These are phyloP conservation scores for Exaiptasia diaphana DNA, from an alignment of 64 coral and sea anemone genomes.

Conservation along the genomic window DNA sequence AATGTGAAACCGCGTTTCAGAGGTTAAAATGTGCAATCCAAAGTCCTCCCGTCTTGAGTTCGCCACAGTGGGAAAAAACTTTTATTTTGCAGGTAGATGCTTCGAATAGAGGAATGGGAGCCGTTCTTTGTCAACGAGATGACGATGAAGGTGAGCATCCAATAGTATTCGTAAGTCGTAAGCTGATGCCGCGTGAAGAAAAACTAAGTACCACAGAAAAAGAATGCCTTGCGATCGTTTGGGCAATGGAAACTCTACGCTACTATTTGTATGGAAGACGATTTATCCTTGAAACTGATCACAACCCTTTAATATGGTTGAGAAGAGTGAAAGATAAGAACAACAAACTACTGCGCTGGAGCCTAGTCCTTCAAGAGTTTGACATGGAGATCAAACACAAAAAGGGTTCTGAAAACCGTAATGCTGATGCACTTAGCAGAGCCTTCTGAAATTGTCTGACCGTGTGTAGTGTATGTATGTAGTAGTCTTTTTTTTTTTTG, in stretches of 20 bases:
- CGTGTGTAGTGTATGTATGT: no score
- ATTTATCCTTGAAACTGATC: slow-evolving; percentile 28
- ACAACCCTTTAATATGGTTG: slow-evolving; percentile 5
- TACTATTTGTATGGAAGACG: slow-evolving; percentile 5
- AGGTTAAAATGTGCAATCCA: neutral
- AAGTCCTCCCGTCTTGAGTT: neutral
- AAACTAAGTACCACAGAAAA: slow-evolving; percentile 8
- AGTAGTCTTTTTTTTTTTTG: no score
- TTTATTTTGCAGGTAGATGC: slow-evolving; percentile 33
- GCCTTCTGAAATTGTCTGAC: no score
- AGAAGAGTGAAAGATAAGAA: neutral
- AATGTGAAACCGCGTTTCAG: slow-evolving; percentile 13
- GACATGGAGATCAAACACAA: neutral
- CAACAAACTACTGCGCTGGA: neutral
- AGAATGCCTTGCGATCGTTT: slow-evolving; percentile 23
- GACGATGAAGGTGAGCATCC: neutral
- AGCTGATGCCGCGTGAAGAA: neutral
- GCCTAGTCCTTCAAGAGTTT: neutral
- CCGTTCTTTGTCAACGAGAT: neutral
- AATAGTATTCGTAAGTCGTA: slow-evolving; percentile 11
- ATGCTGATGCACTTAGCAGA: slow-evolving; percentile 13
- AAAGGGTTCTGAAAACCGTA: slow-evolving; percentile 1
- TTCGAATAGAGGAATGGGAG: slow-evolving; percentile 4
- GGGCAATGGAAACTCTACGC: slow-evolving; percentile 12
- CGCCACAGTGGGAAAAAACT: neutral